Evolutionary conservation across 2,888 invertebrate genomes (phyloP).

Genomic region (Heliothis peltigera): DNA sequence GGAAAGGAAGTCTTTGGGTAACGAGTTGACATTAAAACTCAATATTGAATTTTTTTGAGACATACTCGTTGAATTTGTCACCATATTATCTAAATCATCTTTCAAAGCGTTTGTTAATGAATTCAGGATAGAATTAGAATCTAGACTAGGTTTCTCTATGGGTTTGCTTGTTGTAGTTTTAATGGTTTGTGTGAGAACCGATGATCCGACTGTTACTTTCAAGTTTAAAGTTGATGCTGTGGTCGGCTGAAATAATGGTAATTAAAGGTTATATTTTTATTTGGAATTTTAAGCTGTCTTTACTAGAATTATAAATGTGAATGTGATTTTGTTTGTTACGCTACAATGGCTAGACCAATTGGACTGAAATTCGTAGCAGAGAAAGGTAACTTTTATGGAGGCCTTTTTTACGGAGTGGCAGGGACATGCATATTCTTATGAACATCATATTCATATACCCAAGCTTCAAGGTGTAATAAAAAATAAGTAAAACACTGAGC

Average conservation of each 20-base stretch:
- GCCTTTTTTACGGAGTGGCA: no score
- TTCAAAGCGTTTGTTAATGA: constrained; percentile 35
- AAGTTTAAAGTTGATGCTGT: constrained; percentile 68
- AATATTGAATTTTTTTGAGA: constrained; percentile 49
- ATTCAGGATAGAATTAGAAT: constrained; percentile 33
- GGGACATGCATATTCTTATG: no score
- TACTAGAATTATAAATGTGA: no score
- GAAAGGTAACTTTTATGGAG: no score
- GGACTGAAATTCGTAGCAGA: no score
- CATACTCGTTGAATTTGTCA: constrained; percentile 18
- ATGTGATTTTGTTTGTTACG: no score
- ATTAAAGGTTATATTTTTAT: neutral
- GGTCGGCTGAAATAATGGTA: constrained; percentile 54
- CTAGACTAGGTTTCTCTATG: constrained; percentile 26
- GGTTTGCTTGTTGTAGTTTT: constrained; percentile 64
- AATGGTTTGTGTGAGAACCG: constrained; percentile 75
- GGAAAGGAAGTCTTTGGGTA: constrained; percentile 70
- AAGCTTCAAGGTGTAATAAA: no score
- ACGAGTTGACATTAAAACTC: constrained; percentile 64
- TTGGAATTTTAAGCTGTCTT: neutral
- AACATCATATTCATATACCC: no score
- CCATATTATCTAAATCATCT: constrained; percentile 39
- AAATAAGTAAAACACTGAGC: no score
- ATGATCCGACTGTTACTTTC: constrained; percentile 76
- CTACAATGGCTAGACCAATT: no score